A percentile compares a stretch with the other conserved stretches of the same genome.
Conservation (phyloP, 2,888 invertebrate genomes). For the Cerastoderma edule region DNA sequence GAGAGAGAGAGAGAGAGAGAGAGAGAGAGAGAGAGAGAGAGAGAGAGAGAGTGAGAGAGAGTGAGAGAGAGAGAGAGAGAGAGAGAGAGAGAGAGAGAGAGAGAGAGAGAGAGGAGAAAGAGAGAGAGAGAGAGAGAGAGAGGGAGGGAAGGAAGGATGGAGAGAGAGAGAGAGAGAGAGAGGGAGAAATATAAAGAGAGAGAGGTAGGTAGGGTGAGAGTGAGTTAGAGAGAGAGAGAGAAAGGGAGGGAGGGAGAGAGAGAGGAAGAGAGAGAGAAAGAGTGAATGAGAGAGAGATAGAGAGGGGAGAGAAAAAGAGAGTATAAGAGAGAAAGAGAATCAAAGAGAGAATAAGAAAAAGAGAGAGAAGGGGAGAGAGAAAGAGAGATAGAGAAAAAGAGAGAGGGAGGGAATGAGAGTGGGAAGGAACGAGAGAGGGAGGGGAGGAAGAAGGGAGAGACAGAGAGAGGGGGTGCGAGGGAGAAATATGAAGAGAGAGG, state of each 20-base stretch:
- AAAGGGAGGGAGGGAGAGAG: neutral
- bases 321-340: neutral
- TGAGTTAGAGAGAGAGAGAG: too few species aligned
- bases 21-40: slow-evolving; percentile 2
- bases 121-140: neutral
- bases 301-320: too few species aligned
- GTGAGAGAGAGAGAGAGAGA: neutral
- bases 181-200: too few species aligned
- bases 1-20: neutral
- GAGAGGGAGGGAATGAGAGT: too few species aligned
- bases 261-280: too few species aligned
- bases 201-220: too few species aligned
- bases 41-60: too few species aligned
- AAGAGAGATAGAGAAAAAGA: too few species aligned
- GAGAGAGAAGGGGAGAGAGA: neutral
- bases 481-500: neutral
- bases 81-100: neutral
- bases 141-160: neutral
- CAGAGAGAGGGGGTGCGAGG: too few species aligned
- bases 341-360: neutral
- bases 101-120: neutral
- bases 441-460: neutral
- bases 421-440: neutral
- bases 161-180: too few species aligned
- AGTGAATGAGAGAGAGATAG: too few species aligned